phyloP scores from a whole-genome alignment of 2,797 vertebrate genomes.

The Muscicapa comitata region DNA sequence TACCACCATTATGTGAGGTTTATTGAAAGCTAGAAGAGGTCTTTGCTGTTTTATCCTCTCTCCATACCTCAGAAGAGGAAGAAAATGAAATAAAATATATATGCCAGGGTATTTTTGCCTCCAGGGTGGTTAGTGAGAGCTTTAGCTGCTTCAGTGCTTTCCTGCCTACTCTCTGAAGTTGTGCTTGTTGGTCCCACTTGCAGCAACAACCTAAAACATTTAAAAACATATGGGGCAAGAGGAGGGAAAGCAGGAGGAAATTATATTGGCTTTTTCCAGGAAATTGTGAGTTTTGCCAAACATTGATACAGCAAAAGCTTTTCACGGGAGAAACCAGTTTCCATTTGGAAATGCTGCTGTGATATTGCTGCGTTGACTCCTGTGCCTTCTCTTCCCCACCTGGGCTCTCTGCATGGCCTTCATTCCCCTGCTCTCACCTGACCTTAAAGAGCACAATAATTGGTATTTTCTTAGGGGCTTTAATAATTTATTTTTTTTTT shows the following conservation, averaged over 20 bases:
- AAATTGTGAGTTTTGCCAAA: neutral
- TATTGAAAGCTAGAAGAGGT: neutral
- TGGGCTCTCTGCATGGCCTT: neutral
- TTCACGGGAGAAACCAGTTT: neutral
- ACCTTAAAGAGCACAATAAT: neutral
- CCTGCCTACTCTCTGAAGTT: neutral
- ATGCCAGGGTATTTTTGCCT: neutral
- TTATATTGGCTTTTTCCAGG: neutral
- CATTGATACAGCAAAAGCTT: neutral
- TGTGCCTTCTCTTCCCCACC: neutral
- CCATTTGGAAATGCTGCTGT: neutral
- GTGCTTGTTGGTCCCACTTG: neutral
- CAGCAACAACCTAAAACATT: neutral
- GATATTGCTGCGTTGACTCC: rapidly evolving
- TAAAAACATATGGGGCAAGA: neutral
- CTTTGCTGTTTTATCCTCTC: neutral
- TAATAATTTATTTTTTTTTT: neutral
- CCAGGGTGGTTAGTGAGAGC: neutral
- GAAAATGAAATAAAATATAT: neutral
- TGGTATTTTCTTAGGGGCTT: neutral
- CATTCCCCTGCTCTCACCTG: neutral
- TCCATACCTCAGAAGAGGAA: neutral
- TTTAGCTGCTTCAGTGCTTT: neutral
- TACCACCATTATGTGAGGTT: neutral
- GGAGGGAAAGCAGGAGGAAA: neutral